Conservation (phyloP, 2,113 vertebrate genomes). For the Burhinus bistriatus region DNA sequence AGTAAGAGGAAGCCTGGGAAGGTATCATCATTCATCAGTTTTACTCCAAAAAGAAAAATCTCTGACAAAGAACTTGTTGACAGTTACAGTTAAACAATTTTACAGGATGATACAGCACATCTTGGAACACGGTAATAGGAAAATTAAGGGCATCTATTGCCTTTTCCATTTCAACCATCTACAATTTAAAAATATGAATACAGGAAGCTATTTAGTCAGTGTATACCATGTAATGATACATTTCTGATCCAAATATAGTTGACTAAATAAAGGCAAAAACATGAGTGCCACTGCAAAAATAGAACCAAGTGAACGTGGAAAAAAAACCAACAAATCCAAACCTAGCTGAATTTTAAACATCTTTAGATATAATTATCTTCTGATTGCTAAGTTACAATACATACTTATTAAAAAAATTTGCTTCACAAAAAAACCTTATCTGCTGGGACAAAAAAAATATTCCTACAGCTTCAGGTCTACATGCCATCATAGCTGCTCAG, state of each 20-base stretch:
- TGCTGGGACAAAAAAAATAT: not conserved
- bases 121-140: not conserved
- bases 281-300: constrained; percentile 9
- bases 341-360: not conserved
- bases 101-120: not conserved
- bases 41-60: not conserved
- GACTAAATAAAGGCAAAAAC: constrained; percentile 37
- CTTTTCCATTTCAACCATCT: not conserved
- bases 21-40: not conserved
- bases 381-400: not conserved
- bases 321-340: not conserved
- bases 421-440: not conserved
- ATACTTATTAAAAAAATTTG: not conserved
- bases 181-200: not conserved
- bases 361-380: not conserved
- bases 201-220: not conserved
- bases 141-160: not conserved
- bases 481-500: not conserved
- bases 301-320: not conserved
- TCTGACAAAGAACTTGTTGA: not conserved
- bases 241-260: constrained; percentile 30
- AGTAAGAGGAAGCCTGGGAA: not conserved
- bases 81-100: not conserved
- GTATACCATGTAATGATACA: not conserved
- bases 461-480: not conserved